phyloP scores from a whole-genome alignment of 1,140 invertebrate species.

The Rhyzopertha dominica region DNA sequence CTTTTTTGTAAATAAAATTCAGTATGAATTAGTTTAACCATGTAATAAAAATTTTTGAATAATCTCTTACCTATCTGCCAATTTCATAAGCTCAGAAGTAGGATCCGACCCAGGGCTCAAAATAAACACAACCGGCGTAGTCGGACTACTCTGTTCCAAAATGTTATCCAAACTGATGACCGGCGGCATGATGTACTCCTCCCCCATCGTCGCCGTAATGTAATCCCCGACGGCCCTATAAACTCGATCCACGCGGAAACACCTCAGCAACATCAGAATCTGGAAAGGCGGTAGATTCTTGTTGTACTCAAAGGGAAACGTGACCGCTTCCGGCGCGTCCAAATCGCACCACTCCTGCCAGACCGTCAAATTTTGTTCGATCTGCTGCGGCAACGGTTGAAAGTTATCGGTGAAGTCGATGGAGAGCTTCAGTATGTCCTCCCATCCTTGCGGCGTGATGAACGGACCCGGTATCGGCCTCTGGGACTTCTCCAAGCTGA shows the following conservation, averaged over 20 bases:
- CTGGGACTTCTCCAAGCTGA: slow-evolving; percentile 68
- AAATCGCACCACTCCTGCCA: slow-evolving; percentile 83
- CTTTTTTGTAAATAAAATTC: too few species aligned
- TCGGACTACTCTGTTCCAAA: slow-evolving; percentile 72
- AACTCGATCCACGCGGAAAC: slow-evolving; percentile 82
- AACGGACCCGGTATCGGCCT: slow-evolving; percentile 62
- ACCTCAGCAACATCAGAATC: slow-evolving; percentile 73
- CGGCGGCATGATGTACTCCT: slow-evolving; percentile 79
- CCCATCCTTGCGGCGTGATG: slow-evolving; percentile 69
- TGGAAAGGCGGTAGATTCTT: slow-evolving; percentile 63
- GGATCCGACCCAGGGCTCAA: slow-evolving; percentile 85
- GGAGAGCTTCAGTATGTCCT: slow-evolving; percentile 69
- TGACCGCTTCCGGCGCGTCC: slow-evolving; percentile 66
- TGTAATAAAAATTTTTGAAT: too few species aligned
- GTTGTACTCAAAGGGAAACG: slow-evolving; percentile 66
- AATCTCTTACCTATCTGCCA: slow-evolving; percentile 61
- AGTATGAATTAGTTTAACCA: too few species aligned
- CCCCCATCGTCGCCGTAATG: slow-evolving; percentile 74
- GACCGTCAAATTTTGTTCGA: slow-evolving; percentile 52
- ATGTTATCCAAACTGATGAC: slow-evolving; percentile 76
- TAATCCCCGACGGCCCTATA: slow-evolving; percentile 74
- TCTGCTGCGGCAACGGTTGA: slow-evolving; percentile 58
- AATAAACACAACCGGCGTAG: slow-evolving; percentile 80
- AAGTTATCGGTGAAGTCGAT: slow-evolving; percentile 66
- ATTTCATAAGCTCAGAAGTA: slow-evolving; percentile 79